A percentile compares a stretch with the other conserved stretches of the same genome.
phyloP scores from a whole-genome alignment of 2,113 vertebrate genomes.

The Apodemus speciosus region DNA sequence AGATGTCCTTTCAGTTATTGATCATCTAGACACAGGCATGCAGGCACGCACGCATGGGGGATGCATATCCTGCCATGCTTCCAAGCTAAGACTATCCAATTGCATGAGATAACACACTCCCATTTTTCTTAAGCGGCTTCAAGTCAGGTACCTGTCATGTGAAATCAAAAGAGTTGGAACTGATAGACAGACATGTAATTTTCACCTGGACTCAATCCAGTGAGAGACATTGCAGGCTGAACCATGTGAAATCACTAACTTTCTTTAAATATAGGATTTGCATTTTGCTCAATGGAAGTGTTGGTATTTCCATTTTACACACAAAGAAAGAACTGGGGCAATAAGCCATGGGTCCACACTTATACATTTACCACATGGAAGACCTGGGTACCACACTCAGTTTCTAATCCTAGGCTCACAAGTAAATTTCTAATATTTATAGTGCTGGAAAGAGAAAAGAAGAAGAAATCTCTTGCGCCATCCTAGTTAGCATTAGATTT shows the following conservation, averaged over 20 bases:
- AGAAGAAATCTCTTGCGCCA: conserved; percentile 8
- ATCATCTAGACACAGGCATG: too few relatives aligned
- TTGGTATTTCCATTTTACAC: not conserved
- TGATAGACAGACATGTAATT: not conserved
- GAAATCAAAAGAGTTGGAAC: not conserved
- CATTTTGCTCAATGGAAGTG: not conserved
- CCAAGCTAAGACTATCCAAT: not conserved
- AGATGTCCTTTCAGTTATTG: not conserved
- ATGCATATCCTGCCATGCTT: accelerated
- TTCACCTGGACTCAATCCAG: not conserved
- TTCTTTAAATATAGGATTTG: not conserved
- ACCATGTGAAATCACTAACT: not conserved
- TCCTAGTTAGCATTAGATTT: not conserved
- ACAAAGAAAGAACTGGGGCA: not conserved
- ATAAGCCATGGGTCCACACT: not conserved
- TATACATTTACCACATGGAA: not conserved
- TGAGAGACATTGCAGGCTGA: not conserved
- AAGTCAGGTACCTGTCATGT: not conserved
- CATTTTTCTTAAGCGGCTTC: not conserved
- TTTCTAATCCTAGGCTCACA: not conserved
- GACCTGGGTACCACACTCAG: not conserved
- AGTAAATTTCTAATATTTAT: conserved; percentile 1
- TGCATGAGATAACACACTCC: not conserved
- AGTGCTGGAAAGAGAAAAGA: not conserved
- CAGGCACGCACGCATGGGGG: not conserved